Evolutionary conservation across 2,888 invertebrate species (phyloP), one percentile per base, ranked within the genome.

Genomic region (Dusona sp.): DNA sequence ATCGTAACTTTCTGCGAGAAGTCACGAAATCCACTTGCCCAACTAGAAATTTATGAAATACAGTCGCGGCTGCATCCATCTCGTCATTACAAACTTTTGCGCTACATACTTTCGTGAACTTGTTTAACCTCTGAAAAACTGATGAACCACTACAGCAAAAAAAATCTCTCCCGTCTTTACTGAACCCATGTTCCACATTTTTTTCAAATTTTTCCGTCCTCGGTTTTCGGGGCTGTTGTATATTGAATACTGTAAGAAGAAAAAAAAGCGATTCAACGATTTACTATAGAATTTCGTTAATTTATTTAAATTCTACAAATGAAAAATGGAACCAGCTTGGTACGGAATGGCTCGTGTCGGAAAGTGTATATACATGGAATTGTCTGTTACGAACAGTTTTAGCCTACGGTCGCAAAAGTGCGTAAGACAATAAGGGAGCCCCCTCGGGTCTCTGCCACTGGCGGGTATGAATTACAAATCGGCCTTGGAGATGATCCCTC

Each of bases 381-480:
- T 33, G 45, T 33, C 33, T 33, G 61, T 67, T 51, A 68, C 72
- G 36, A 36, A 57, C 38, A 36, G 22, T 73, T 54, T 57, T 61
- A 51, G 73, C 57, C 68, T 65, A 64, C 73, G 74, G 72, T 70
- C 42, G 77, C 73, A 80, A 85, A 80, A 78, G 84, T 85, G 81
- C 83, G 84, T 83, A 64, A 85, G 86, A 84, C 88, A 86, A 84
- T 84, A 25, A 57, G 57, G 73, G 67, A 85, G 33, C 61, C 78
- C 78, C 79, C 81, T 81, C 86, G 68, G 68, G 73, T 84, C 84
- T 88, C 73, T 80, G 80, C 64, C 65, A 83, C 83, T 83, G 83
- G 77, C 79, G 82, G 86, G 86, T 87, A 77, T 88, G 70, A 75
- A 87, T 89, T 89, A 88, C 88, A 86, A 83, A 85, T 85, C 84